phyloP scores from a whole-genome alignment of 2,797 vertebrate species.

The Anableps anableps region DNA sequence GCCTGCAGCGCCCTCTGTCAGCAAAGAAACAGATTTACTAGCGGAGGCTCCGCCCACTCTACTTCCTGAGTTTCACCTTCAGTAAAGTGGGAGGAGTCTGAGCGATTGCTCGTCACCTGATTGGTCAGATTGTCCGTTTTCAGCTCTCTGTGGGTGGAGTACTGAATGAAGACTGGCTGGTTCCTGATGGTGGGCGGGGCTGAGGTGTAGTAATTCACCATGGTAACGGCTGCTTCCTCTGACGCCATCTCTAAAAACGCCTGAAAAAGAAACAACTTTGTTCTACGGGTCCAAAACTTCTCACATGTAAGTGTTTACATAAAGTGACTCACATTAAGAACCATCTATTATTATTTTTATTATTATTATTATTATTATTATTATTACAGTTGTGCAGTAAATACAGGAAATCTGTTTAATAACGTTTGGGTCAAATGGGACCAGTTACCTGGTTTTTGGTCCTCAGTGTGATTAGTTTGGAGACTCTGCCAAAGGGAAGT shows the following conservation, averaged over 20 bases:
- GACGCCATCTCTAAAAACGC: slow-evolving; percentile 94
- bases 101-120: slow-evolving; percentile 40
- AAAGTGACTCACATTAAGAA: too few species aligned
- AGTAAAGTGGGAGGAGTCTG: neutral
- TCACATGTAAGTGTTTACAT: too few species aligned
- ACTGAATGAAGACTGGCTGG: slow-evolving; percentile 91
- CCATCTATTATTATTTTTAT: too few species aligned
- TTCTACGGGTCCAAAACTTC: neutral
- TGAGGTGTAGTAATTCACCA: slow-evolving; percentile 89
- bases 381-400: neutral
- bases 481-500: slow-evolving; percentile 91
- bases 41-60: neutral
- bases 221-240: slow-evolving; percentile 87
- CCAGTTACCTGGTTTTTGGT: slow-evolving; percentile 84
- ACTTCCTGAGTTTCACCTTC: neutral
- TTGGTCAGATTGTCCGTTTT: slow-evolving; percentile 84
- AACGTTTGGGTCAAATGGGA: too few species aligned
- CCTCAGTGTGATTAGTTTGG: slow-evolving; percentile 89
- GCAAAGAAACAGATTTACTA: neutral
- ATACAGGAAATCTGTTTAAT: too few species aligned
- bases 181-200: slow-evolving; percentile 82
- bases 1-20: slow-evolving; percentile 89
- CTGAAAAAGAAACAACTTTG: slow-evolving; percentile 61
- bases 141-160: slow-evolving; percentile 89
- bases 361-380: too few species aligned